Evolutionary conservation across 1,140 invertebrate genomes (phyloP).

Genomic region (Euglossa dilemma): DNA sequence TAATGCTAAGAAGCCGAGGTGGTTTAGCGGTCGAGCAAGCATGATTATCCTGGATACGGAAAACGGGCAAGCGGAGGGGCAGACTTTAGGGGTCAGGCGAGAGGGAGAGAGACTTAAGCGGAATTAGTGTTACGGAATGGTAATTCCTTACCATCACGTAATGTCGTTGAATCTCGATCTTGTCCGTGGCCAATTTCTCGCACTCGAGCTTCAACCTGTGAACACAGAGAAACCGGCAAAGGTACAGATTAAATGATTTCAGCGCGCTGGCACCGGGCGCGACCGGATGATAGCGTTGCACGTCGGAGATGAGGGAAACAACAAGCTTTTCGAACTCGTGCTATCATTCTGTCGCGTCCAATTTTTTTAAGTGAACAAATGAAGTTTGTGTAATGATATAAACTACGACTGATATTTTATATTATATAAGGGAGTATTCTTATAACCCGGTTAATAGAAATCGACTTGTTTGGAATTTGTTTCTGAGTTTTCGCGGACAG

Average conservation of each 20-base stretch:
- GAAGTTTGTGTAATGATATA: too few relatives aligned
- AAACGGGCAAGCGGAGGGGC: conserved; percentile 43
- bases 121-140: conserved; percentile 66
- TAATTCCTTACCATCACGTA: conserved; percentile 96
- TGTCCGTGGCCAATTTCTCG: conserved; percentile 98
- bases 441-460: too few relatives aligned
- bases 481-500: too few relatives aligned
- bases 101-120: conserved; percentile 62
- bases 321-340: neutral
- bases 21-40: conserved; percentile 77
- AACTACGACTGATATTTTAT: too few relatives aligned
- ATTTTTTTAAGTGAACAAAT: too few relatives aligned
- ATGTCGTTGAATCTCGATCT: conserved; percentile 99
- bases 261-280: neutral
- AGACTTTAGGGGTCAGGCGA: conserved; percentile 49
- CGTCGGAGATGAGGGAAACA: too few relatives aligned
- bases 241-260: conserved; percentile 18
- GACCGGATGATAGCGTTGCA: neutral
- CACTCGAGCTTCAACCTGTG: conserved; percentile 93
- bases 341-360: too few relatives aligned
- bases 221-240: conserved; percentile 49
- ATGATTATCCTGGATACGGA: conserved; percentile 73
- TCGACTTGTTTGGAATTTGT: too few relatives aligned
- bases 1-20: conserved; percentile 80
- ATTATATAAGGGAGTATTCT: too few relatives aligned